These are phyloP conservation scores for Tachyglossus aculeatus DNA, from an alignment of 2,797 vertebrate genomes.

Conservation along the genomic window DNA sequence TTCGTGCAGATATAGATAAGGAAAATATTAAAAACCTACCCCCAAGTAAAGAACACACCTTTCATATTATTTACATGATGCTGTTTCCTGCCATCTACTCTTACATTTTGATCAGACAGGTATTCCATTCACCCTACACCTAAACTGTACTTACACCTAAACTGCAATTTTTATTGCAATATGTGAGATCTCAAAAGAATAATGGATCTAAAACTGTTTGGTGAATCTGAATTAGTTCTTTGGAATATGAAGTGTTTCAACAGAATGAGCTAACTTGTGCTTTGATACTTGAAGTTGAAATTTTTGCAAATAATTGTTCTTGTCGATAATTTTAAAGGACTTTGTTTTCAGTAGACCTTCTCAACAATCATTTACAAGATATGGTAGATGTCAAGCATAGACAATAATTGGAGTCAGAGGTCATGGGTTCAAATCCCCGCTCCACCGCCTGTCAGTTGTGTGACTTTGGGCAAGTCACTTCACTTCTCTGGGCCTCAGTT, in stretches of 20 bases:
- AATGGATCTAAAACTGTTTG: conserved; percentile 14
- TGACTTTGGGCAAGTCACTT: too few relatives aligned
- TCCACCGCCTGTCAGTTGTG: too few relatives aligned
- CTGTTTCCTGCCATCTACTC: neutral
- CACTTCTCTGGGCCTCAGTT: too few relatives aligned
- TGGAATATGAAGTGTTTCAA: conserved; percentile 19
- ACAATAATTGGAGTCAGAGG: too few relatives aligned
- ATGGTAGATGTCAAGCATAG: neutral
- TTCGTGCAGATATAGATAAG: conserved; percentile 11
- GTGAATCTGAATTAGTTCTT: conserved; percentile 12
- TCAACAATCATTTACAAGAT: conserved; percentile 3
- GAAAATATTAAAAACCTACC: neutral
- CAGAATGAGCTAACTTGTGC: neutral
- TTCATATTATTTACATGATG: conserved; percentile 21
- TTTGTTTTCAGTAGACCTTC: neutral
- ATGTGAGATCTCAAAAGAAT: conserved; percentile 9
- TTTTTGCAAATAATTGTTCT: conserved; percentile 20
- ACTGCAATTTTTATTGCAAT: conserved; percentile 17
- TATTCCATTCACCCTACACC: conserved; percentile 16
- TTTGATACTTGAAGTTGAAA: neutral
- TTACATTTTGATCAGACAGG: conserved; percentile 17
- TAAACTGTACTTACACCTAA: conserved; percentile 7
- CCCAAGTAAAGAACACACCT: conserved; percentile 17
- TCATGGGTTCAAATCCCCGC: too few relatives aligned
- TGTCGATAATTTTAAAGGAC: neutral